Evolutionary conservation across 2,113 vertebrate genomes (phyloP).

Genomic region (rat (Rattus norvegicus)): DNA sequence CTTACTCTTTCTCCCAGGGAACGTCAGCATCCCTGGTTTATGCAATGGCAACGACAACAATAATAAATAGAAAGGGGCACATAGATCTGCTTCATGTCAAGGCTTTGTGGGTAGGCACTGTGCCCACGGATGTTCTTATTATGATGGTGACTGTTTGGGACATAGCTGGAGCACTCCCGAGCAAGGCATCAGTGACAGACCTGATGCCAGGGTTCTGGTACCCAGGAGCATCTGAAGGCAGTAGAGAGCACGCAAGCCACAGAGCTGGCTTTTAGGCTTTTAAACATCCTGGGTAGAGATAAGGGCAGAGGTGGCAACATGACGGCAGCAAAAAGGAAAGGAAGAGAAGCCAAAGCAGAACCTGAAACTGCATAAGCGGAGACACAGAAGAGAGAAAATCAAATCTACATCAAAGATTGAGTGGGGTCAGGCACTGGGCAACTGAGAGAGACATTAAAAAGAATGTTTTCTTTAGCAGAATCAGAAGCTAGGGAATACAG

Average conservation of each 20-base stretch:
- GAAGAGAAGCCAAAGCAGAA: not conserved
- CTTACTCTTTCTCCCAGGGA: not conserved
- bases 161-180: not conserved
- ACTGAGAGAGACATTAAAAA: not conserved
- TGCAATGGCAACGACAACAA: not conserved
- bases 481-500: not conserved
- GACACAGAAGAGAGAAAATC: not conserved
- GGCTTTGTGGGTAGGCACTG: not conserved
- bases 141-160: not conserved
- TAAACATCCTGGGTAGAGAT: not conserved
- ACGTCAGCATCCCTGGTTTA: not conserved
- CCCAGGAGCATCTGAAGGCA: not conserved
- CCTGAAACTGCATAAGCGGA: not conserved
- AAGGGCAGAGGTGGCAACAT: not conserved
- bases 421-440: not conserved
- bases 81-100: not conserved
- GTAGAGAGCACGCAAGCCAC: not conserved
- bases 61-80: not conserved
- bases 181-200: not conserved
- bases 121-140: not conserved
- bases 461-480: slow-evolving; percentile 38
- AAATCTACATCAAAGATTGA: not conserved
- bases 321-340: not conserved
- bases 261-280: not conserved
- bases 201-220: not conserved